Conservation (phyloP, 2,113 vertebrate species). For the Melanostigma gelatinosum region DNA sequence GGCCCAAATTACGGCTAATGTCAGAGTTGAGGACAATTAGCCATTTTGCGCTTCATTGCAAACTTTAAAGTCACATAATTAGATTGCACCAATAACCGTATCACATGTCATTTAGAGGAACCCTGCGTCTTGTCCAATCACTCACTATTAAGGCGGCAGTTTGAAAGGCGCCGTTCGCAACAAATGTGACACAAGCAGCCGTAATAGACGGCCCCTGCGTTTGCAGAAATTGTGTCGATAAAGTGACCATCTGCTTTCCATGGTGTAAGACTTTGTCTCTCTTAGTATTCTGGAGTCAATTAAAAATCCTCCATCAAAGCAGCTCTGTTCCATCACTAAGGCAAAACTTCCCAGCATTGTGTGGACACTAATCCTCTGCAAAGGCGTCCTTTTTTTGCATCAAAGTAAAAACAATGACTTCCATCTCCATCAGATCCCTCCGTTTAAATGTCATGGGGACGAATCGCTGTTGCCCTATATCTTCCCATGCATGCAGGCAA, state of each 20-base stretch:
- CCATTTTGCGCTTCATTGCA: conserved; percentile 83
- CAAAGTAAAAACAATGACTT: conserved; percentile 26
- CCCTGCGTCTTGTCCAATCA: conserved; percentile 47
- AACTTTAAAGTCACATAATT: conserved; percentile 79
- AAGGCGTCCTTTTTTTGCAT: not conserved
- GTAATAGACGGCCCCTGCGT: not conserved
- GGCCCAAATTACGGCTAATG: conserved; percentile 75
- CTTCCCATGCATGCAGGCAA: conserved; percentile 38
- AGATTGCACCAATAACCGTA: conserved; percentile 66
- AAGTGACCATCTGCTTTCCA: conserved; percentile 38
- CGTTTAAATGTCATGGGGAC: conserved; percentile 55
- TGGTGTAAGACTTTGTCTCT: conserved; percentile 32
- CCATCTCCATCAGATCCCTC: conserved; percentile 26
- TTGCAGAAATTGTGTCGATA: conserved; percentile 19
- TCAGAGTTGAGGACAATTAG: conserved; percentile 83
- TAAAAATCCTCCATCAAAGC: conserved; percentile 44
- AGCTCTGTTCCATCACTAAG: conserved; percentile 28
- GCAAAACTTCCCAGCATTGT: conserved; percentile 10
- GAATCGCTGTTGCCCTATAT: conserved; percentile 56
- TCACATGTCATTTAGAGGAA: conserved; percentile 69
- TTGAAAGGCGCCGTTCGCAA: conserved; percentile 12
- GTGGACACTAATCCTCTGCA: conserved; percentile 31
- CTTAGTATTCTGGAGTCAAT: conserved; percentile 19
- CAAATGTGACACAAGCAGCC: conserved; percentile 7
- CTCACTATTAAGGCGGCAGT: conserved; percentile 39